phyloP scores from a whole-genome alignment of 30 jellyfish, hydroid and myxozoan species.

The Nemopilema nomurai region DNA sequence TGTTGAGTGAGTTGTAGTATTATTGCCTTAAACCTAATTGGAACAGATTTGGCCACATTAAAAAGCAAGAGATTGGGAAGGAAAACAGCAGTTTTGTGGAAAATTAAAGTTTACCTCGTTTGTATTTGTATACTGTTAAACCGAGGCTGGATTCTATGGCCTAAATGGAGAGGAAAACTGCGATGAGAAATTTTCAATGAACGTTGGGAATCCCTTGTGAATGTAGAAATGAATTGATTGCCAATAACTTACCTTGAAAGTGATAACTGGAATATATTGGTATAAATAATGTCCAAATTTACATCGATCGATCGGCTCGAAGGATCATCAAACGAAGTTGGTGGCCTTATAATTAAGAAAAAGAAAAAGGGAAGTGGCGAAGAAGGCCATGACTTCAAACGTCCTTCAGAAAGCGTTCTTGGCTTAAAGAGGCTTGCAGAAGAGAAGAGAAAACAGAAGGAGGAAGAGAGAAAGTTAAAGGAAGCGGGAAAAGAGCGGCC shows the following conservation, averaged over 20 bases:
- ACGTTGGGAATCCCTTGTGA: not conserved
- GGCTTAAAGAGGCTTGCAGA: constrained; percentile 92
- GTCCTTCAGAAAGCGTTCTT: constrained; percentile 78
- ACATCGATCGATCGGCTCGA: constrained; percentile 88
- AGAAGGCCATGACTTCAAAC: constrained; percentile 51
- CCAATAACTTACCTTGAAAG: not conserved
- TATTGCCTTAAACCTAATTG: too few species aligned
- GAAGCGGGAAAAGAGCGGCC: constrained; percentile 1
- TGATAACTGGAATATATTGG: not conserved
- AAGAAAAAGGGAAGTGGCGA: constrained; percentile 25
- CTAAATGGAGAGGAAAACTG: not conserved
- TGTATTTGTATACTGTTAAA: too few species aligned
- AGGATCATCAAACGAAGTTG: constrained; percentile 76
- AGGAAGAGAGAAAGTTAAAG: constrained; percentile 29
- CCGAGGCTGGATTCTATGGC: not conserved
- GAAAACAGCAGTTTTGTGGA: too few species aligned
- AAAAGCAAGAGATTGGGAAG: too few species aligned
- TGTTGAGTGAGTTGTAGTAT: too few species aligned
- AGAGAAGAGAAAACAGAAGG: constrained; percentile 66
- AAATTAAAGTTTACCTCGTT: too few species aligned
- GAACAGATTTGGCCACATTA: too few species aligned
- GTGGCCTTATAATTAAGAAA: constrained; percentile 76
- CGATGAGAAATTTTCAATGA: not conserved
- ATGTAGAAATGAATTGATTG: not conserved
- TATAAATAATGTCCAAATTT: constrained; percentile 35